Base-by-base conservation (phyloP, 1,140 invertebrate genomes). In the Papilio polytes region DNA sequence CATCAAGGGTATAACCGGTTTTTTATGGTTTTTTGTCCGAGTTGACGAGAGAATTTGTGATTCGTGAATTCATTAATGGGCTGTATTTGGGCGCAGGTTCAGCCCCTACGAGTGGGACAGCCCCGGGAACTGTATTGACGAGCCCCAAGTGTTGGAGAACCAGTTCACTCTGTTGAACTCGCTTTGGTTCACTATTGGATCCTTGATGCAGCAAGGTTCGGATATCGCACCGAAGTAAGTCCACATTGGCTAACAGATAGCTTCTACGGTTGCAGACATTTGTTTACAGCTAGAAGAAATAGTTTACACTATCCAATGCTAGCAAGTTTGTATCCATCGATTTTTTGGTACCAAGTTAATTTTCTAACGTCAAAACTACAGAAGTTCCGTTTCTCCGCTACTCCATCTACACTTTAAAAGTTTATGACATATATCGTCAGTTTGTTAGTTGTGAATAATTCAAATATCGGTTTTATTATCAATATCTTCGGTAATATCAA, bases 51-150 rank as follows among this genome's bases (percentile, higher is more conserved):
- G 56, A 2, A 12, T 15, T 80, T 15, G 3, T 72, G 26, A 36
- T 31, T 26, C 44, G 22, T 56, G 70, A 59, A 80, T 86, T 81
- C 10, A 15, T 48, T 13, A 48, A 48, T 48, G 80, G 90, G 90
- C 86, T 84, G 86, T 91, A 87, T 95, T 94, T 95, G 91, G 91
- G 88, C 91, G 84, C 96, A 98, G 97, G 96, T 97, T 98, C 96
- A 98, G 97, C 94, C 98, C 98, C 85, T 98, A 98, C 95, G 98
- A 98, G 96, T 98, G 98, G 98, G 97, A 97, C 94, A 97, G 97
- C 95, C 97, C 97, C 82, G 96, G 98, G 95, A 97, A 97, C 86
- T 98, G 97, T 96, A 96, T 97, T 93, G 96, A 97, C 91, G 97
- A 98, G 93, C 96, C 97, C 81, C 97, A 97, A 85, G 96, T 97